A percentile compares a stretch with the other conserved stretches of the same genome.
These are phyloP conservation scores for Gymnogyps californianus DNA, from an alignment of 2,113 vertebrate genomes.

Conservation along the genomic window DNA sequence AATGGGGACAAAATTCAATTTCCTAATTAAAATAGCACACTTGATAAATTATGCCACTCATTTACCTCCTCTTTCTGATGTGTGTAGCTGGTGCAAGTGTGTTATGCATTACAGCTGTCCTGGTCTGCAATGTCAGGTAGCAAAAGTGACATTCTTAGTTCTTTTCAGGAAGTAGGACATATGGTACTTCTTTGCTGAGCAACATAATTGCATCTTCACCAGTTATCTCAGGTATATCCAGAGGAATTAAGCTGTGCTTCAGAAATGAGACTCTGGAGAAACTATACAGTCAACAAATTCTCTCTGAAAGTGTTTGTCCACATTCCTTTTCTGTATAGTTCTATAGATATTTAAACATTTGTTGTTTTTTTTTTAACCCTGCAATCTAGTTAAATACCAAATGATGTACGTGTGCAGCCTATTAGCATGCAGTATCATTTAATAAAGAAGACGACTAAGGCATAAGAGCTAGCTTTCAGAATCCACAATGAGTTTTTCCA, in stretches of 20 bases:
- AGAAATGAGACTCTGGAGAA: neutral
- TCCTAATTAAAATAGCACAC: neutral
- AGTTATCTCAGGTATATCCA: neutral
- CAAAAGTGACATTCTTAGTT: neutral
- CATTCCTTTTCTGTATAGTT: neutral
- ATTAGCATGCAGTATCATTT: neutral
- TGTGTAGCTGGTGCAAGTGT: neutral
- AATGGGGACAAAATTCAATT: neutral
- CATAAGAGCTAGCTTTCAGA: neutral
- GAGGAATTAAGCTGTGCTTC: neutral
- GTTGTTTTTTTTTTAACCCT: neutral
- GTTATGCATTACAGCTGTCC: neutral
- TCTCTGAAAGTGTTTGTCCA: neutral
- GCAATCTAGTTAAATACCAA: neutral
- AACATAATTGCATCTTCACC: neutral
- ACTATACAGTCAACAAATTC: neutral
- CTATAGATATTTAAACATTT: neutral
- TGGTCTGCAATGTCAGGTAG: neutral
- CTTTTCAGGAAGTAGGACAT: neutral
- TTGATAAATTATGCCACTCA: accelerated
- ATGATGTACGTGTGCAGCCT: neutral
- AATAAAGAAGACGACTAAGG: neutral
- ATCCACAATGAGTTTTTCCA: neutral
- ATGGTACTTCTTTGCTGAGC: neutral
- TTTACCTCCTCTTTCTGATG: neutral